Base-by-base conservation (phyloP, 2,888 invertebrate genomes). In the Pegoplata infirma region DNA sequence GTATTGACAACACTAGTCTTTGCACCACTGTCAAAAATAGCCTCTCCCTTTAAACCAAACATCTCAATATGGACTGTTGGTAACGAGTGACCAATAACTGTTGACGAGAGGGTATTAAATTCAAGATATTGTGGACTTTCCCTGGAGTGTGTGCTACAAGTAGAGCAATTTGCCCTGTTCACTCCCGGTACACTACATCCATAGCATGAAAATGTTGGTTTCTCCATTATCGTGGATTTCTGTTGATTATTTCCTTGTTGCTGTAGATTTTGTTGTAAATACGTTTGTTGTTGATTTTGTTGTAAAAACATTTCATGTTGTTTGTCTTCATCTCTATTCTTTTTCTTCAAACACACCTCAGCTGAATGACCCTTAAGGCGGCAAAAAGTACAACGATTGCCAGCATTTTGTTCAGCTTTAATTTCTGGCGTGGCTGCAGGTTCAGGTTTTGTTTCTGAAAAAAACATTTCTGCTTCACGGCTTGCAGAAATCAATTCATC, bases 381-480 rank as follows among this genome's bases (percentile, higher is more conserved):
- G 14, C 77, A 71, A 47, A 69, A 67, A 16, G 49, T 14, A 14
- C 80, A 64, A 5, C 55, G 53, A 10, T 25, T 47, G 10, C 3
- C 6, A 5, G 17, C 12, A 3, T 1, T 12, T 2, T 10, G 4
- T 6, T 2, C 36, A 4, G 36, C 32, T 44, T 12, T 56, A 1
- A 14, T 28, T n/a, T 40, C 36, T 19, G 17, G 12, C 2, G 17
- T 8, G 5, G 14, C 14, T n/a, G n/a, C n/a, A n/a, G n/a, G 5
- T 2, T 7, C 0, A 2, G 40, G 36, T 7, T 16, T 23, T 0
- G 16, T n/a, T 55, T 77, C 72, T 10, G 25, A 5, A 5, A 69
- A n/a, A 32, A 66, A 51, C 47, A 64, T 19, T 17, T 76, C 80
- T n/a, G 69, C 80, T 49, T 77, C 71, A 55, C 71, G 49, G 44